Percentiles rank a stretch among this genome's conserved stretches.
Evolutionary conservation across 2,888 invertebrate species (phyloP).

Genomic region (Eilema sororculum): DNA sequence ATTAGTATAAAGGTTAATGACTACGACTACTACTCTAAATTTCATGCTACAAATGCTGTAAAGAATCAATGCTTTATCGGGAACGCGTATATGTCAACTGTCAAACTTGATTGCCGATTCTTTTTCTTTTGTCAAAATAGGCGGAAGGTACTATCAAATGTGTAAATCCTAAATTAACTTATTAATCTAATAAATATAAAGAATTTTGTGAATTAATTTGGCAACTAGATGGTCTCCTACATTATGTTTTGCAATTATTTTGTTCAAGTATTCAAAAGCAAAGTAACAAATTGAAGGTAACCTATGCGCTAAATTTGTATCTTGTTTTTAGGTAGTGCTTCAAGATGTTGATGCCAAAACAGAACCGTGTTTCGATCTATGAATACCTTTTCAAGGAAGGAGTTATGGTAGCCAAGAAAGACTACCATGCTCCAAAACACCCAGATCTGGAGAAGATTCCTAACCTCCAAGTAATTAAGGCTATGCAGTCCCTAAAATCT

Average conservation of each 20-base stretch:
- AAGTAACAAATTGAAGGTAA: conserved; percentile 51
- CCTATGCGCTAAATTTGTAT: conserved; percentile 59
- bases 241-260: conserved; percentile 48
- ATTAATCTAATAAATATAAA: conserved; percentile 46
- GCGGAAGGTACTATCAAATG: conserved; percentile 59
- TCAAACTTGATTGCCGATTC: conserved; percentile 34
- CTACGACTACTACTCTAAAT: no score
- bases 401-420: conserved; percentile 99
- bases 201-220: conserved; percentile 25
- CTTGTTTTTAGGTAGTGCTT: conserved; percentile 78
- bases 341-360: conserved; percentile 99
- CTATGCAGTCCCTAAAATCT: conserved; percentile 98
- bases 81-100: conserved; percentile 25
- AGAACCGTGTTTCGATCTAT: conserved; percentile 98
- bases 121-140: conserved; percentile 66
- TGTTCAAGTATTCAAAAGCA: conserved; percentile 30
- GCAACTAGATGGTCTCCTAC: conserved; percentile 16
- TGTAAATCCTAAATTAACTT: conserved; percentile 53
- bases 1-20: no score
- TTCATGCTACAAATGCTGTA: background rate
- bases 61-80: background rate
- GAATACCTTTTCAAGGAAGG: conserved; percentile 99
- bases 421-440: conserved; percentile 99
- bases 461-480: conserved; percentile 99
- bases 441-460: conserved; percentile 97